Base-by-base conservation (phyloP, 2,888 invertebrate species). In the Machimus rusticus region DNA sequence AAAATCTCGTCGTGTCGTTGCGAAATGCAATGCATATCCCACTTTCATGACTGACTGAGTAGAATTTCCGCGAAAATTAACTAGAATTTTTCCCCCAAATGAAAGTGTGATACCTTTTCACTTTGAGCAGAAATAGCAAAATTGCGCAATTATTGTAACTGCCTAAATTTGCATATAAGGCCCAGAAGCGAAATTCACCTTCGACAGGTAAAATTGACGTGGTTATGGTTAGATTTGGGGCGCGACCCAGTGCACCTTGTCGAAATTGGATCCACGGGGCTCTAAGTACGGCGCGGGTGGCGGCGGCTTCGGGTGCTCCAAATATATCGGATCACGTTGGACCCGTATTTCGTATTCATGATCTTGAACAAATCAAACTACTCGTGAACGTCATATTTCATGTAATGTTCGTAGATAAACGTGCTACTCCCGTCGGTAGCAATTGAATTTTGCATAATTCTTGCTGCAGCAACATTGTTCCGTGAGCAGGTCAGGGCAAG, bases 331-430 rank as follows among this genome's bases (percentile, higher is more conserved):
- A 81, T 81, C 28, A 81, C 81, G 81, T 46, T 28, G 23, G 16
- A 31, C 34, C 16, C 51, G 8, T 55, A 81, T 81, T 81, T 81
- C 81, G 81, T 55, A 81, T 81, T 81, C 81, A 81, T 81, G 51
- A 81, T 81, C 81, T 81, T 81, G 81, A 55, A 81, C 81, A 81
- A 55, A 31, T 55, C 81, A 81, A 51, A 55, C 81, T 81, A 55
- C 55, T 55, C 81, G 81, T 81, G 81, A 81, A 55, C 51, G 81
- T 39, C 55, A 81, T 31, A 81, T 81, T 55, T 51, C 16, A 81
- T 34, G 34, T 34, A 81, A 81, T 51, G 78, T 55, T 55, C 51
- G 14, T 51, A 31, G 81, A 81, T 31, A 81, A 76, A 51, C 55
- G 51, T 81, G 51, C 81, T 5, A 16, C 51, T 16, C 55, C 43